Base-by-base conservation (phyloP, 1,140 invertebrate species). In the Hylyphantes graminicola region DNA sequence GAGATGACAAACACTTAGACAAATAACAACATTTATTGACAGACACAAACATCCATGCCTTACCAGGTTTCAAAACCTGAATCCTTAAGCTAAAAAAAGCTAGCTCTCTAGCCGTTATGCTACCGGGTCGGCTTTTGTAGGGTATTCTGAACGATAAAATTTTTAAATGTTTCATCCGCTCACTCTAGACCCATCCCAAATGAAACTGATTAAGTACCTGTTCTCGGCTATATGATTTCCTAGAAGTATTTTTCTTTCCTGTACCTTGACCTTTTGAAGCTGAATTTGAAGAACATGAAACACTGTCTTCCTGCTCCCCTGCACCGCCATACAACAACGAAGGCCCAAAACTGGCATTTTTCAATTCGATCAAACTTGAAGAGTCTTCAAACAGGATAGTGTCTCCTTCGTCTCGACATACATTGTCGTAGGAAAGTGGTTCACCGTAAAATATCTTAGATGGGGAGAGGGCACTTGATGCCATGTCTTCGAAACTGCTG, bases 371-470 rank as follows among this genome's bases (percentile, higher is more conserved):
- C 35, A 83, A 74, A 67, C 80, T 83, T 48, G 80, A 83, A 0
- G 80, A 74, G 48, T 83, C 68, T 17, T 83, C 80, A 51, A 74
- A 83, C 13, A 83, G 55, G 57, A 83, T 83, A 17, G 80, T 83
- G 21, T 83, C 80, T 48, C 53, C 80, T 35, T 53, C 59, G n/a
- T 64, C 61, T 74, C 50, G 54, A 15, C 67, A 55, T 55, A 64
- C 59, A 67, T 17, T 19, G 51, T 68, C 79, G 53, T 74, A 50
- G 7, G 51, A n/a, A 10, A 76, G 19, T 19, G 48, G 48, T 15
- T 76, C 54, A 63, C n/a, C 54, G 17, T 51, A 76, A 35, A 54
- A 54, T 17, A 78, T 67, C 15, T 67, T 55, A 67, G 50, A 50
- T 78, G 76, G 7, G 61, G 12, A 17, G 74, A 76, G n/a, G 57